Conservation (phyloP, 2,797 vertebrate genomes). For the Siniperca obscura region DNA sequence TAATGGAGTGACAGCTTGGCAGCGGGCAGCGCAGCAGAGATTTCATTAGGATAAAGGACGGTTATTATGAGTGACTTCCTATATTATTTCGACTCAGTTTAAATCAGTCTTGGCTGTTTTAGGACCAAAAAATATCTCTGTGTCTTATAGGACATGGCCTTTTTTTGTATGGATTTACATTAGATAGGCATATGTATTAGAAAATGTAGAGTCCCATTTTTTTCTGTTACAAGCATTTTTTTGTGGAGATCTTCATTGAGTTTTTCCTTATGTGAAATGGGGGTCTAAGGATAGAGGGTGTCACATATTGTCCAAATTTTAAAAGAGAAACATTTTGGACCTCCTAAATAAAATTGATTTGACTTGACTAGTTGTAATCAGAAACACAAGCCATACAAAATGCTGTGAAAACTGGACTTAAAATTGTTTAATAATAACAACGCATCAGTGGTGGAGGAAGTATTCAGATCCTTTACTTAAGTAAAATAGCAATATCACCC, state of each 20-base stretch:
- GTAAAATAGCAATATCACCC: not conserved
- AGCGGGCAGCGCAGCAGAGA: conserved; percentile 40
- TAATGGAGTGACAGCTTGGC: conserved; percentile 66
- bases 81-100: conserved; percentile 37
- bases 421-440: not conserved
- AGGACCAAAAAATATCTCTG: conserved; percentile 19
- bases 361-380: not conserved
- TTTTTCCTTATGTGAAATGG: not conserved
- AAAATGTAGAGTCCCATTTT: not conserved
- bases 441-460: not conserved
- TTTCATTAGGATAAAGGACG: conserved; percentile 66
- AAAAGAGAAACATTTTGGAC: not conserved
- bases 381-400: not conserved
- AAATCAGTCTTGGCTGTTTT: conserved; percentile 46
- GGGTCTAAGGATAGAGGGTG: not conserved
- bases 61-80: conserved; percentile 55
- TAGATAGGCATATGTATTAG: not conserved
- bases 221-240: not conserved
- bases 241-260: not conserved
- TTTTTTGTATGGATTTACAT: conserved; percentile 13
- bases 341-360: conserved; percentile 2
- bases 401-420: not conserved
- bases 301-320: not conserved
- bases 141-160: not conserved
- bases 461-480: not conserved